A percentile compares a stretch with the other conserved stretches of the same genome.
Conservation (phyloP, 30 jellyfish, hydroid and myxozoan genomes). For the Aurelia sp. region DNA sequence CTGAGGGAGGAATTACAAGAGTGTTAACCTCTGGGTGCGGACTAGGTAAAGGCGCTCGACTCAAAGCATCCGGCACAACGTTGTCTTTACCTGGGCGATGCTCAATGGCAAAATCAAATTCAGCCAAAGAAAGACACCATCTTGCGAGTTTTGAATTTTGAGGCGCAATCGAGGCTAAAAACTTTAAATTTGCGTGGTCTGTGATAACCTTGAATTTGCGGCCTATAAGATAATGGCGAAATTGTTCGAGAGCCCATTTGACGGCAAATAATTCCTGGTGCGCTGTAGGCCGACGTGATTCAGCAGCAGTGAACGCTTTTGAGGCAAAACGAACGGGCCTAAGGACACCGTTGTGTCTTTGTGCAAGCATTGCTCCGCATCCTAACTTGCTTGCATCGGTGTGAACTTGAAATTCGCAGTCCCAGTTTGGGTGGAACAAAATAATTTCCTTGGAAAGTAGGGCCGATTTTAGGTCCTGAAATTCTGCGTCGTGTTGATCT, state of each 20-base stretch:
- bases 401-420: constrained; percentile 10
- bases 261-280: constrained; percentile 49
- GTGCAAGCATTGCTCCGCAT: constrained; percentile 33
- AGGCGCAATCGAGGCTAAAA: constrained; percentile 51
- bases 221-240: constrained; percentile 55
- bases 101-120: constrained; percentile 36
- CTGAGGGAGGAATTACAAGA: constrained; percentile 16
- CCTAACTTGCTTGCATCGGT: constrained; percentile 43
- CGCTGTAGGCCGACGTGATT: constrained; percentile 32
- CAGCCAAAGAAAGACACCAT: constrained; percentile 57
- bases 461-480: constrained; percentile 8
- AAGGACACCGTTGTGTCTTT: background rate
- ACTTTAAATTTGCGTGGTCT: constrained; percentile 51
- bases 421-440: constrained; percentile 35
- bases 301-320: background rate
- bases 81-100: constrained; percentile 57
- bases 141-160: constrained; percentile 35
- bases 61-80: constrained; percentile 40
- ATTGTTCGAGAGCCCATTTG: constrained; percentile 54
- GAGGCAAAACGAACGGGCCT: constrained; percentile 37
- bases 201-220: constrained; percentile 25
- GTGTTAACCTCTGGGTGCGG: background rate
- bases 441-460: constrained; percentile 18
- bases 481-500: constrained; percentile 26
- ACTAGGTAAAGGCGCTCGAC: constrained; percentile 40